phyloP scores from a whole-genome alignment of 2,888 invertebrate genomes.

The Agonum fuliginosum region DNA sequence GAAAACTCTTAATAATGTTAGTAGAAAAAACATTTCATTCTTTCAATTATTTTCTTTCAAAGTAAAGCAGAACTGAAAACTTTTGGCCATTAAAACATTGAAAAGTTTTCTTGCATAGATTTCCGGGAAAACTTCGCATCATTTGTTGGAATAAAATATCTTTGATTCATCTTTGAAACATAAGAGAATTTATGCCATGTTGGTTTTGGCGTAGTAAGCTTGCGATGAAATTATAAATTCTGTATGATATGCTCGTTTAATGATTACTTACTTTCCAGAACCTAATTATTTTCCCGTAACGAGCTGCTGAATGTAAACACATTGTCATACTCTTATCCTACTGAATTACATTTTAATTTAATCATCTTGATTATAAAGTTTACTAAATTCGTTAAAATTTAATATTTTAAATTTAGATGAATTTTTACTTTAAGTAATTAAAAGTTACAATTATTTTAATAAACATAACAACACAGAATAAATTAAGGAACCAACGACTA shows the following conservation, averaged over 20 bases:
- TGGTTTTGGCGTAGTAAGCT: too few species aligned
- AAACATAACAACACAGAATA: too few species aligned
- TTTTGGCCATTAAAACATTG: constrained; percentile 5
- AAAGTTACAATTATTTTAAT: too few species aligned
- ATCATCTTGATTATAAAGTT: constrained; percentile 19
- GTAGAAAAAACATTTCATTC: constrained; percentile 31
- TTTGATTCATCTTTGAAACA: not conserved
- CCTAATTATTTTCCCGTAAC: constrained; percentile 22
- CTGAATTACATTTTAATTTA: constrained; percentile 31
- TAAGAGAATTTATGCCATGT: constrained; percentile 2
- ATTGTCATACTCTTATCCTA: constrained; percentile 13
- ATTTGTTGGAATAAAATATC: not conserved
- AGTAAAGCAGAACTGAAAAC: constrained; percentile 17
- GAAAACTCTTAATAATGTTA: constrained; percentile 19
- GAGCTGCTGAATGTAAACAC: constrained; percentile 7
- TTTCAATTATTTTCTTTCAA: constrained; percentile 20
- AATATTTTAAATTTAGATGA: not conserved
- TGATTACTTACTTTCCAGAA: constrained; percentile 22
- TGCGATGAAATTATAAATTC: constrained; percentile 30
- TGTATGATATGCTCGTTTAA: constrained; percentile 23
- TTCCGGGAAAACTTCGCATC: not conserved
- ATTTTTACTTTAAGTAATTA: too few species aligned
- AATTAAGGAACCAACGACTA: too few species aligned
- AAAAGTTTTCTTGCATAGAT: constrained; percentile 10
- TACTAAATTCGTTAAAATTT: not conserved